Percentiles rank a stretch among this genome's conserved stretches.
Conservation (phyloP, 2,797 vertebrate genomes). For the Premnoplex brunnescens region DNA sequence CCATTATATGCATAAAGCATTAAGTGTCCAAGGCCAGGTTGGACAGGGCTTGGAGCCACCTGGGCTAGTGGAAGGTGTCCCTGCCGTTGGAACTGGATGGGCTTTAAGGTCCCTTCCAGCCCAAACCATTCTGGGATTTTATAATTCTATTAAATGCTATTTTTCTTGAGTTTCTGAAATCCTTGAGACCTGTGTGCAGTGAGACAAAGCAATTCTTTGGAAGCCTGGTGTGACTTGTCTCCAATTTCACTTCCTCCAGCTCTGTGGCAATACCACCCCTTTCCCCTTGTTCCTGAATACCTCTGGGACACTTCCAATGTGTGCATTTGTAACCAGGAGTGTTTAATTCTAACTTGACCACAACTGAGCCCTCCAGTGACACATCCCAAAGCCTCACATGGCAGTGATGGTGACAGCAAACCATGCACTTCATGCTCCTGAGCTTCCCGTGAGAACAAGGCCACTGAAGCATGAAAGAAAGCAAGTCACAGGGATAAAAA, state of each 20-base stretch:
- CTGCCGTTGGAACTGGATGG: neutral
- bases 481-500: neutral
- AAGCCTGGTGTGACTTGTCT: neutral
- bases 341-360: neutral
- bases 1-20: neutral
- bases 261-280: neutral
- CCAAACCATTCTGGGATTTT: neutral
- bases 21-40: neutral
- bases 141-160: neutral
- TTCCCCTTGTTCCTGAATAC: neutral
- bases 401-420: neutral
- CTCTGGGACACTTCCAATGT: neutral
- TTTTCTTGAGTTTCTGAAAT: neutral
- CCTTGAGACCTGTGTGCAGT: neutral
- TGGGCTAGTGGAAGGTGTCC: neutral
- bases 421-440: rapidly evolving
- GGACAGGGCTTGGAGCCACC: neutral
- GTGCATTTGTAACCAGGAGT: rapidly evolving
- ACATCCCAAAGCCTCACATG: rapidly evolving
- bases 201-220: neutral
- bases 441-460: neutral
- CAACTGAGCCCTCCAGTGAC: neutral
- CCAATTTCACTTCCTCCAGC: neutral
- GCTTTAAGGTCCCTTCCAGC: neutral
- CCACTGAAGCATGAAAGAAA: neutral